Evolutionary conservation across 1,140 invertebrate genomes (phyloP).

Genomic region (Apis mellifera): DNA sequence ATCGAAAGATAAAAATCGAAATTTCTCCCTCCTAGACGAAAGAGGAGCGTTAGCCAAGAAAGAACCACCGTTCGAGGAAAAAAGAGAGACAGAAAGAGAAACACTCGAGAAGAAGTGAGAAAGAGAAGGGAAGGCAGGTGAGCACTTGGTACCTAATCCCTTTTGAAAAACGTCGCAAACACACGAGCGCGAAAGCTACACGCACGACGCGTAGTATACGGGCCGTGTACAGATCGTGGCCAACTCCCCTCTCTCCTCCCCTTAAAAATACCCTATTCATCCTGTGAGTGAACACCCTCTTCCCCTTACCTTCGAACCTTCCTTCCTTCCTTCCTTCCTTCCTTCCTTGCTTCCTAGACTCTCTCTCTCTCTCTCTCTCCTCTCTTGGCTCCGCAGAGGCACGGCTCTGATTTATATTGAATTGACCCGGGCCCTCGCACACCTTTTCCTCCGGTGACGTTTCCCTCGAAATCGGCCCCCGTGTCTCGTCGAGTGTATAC

Average conservation of each 20-base stretch:
- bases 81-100: conserved; percentile 7
- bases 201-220: neutral
- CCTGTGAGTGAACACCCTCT: conserved; percentile 23
- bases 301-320: conserved; percentile 37
- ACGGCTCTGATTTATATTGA: conserved; percentile 77
- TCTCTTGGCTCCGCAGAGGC: conserved; percentile 50
- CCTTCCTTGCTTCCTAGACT: conserved; percentile 27
- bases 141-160: conserved; percentile 64
- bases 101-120: neutral
- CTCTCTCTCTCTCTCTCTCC: too few species aligned
- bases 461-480: conserved; percentile 71
- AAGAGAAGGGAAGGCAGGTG: conserved; percentile 66
- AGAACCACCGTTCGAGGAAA: too few species aligned
- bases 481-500: conserved; percentile 45
- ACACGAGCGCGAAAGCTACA: conserved; percentile 35
- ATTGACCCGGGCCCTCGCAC: conserved; percentile 71
- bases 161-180: conserved; percentile 55
- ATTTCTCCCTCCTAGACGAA: too few species aligned
- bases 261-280: conserved; percentile 69
- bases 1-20: too few species aligned
- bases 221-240: conserved; percentile 43
- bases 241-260: conserved; percentile 31
- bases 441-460: conserved; percentile 66
- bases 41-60: too few species aligned
- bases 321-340: conserved; percentile 38